phyloP scores from a whole-genome alignment of 2,113 vertebrate species.

The Saccopteryx bilineata region DNA sequence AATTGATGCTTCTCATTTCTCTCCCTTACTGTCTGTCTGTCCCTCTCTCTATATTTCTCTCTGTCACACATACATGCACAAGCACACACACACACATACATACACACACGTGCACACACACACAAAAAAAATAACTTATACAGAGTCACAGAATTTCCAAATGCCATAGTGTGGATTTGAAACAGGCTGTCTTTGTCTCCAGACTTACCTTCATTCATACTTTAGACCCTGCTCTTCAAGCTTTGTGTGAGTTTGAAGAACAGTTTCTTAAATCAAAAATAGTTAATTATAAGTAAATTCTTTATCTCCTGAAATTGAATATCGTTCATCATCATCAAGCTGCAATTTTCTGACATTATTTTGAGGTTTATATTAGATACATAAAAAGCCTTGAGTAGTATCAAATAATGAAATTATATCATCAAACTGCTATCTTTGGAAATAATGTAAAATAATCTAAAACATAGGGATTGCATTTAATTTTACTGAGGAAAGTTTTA shows the following conservation, averaged over 20 bases:
- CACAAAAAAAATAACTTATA: not conserved
- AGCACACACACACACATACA: too few relatives aligned
- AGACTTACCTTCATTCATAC: not conserved
- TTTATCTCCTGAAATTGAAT: not conserved
- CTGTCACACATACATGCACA: too few relatives aligned
- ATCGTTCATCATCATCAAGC: not conserved
- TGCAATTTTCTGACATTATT: not conserved
- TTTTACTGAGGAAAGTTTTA: not conserved
- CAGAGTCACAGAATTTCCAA: not conserved
- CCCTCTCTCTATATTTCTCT: too few relatives aligned
- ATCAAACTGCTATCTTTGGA: not conserved
- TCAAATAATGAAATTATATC: slow-evolving; percentile 3
- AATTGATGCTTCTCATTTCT: too few relatives aligned
- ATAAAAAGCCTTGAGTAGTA: not conserved
- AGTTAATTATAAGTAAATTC: not conserved
- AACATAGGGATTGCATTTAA: not conserved
- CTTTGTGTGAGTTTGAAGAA: not conserved
- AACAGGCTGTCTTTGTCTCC: not conserved
- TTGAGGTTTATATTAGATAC: not conserved
- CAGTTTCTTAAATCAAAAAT: slow-evolving; percentile 12
- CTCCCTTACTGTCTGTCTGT: too few relatives aligned
- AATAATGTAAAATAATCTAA: slow-evolving; percentile 10
- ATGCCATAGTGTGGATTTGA: not conserved
- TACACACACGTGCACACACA: too few relatives aligned
- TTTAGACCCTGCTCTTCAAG: not conserved